Evolutionary conservation across 2,888 invertebrate genomes (phyloP).

Genomic region (Rhodophaea formosa): DNA sequence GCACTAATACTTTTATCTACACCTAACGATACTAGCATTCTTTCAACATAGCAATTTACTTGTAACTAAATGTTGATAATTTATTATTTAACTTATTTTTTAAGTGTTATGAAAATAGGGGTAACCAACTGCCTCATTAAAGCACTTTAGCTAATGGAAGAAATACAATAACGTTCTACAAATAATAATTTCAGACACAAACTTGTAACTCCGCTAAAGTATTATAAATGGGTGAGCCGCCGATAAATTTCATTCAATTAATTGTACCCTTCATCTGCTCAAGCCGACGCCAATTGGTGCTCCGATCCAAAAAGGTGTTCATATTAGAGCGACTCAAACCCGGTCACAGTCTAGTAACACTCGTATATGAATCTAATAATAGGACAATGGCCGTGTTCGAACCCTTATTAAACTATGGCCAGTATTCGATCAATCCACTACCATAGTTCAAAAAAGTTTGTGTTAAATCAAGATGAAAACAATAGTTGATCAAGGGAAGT

Average conservation of each 20-base stretch:
- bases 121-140: background rate
- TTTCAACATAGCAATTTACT: no score
- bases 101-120: no score
- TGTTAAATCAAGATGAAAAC: background rate
- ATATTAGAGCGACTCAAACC: background rate
- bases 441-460: background rate
- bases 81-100: no score
- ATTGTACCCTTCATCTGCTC: constrained; percentile 1
- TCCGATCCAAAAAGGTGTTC: background rate
- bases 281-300: background rate
- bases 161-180: background rate
- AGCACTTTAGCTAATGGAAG: background rate
- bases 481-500: background rate
- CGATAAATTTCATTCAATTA: background rate
- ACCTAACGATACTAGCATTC: no score
- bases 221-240: background rate
- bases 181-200: background rate
- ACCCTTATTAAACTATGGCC: constrained; percentile 4
- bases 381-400: background rate
- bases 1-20: no score
- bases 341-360: background rate
- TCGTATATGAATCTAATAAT: background rate
- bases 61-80: no score
- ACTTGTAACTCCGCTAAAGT: background rate
- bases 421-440: background rate